phyloP scores from a whole-genome alignment of 2,888 invertebrate species.

The Ochropleura plecta region DNA sequence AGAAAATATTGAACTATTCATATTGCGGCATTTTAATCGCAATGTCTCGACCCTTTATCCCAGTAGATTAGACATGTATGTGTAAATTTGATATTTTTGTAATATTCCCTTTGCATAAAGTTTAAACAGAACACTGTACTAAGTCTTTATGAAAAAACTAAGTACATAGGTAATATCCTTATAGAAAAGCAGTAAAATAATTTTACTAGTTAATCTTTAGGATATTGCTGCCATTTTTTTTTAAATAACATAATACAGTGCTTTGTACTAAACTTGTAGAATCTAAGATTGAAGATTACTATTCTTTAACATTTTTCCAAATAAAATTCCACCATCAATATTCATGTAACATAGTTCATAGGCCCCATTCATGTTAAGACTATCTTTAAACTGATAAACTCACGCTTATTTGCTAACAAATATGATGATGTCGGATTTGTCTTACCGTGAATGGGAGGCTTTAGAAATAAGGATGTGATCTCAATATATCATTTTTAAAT shows the following conservation, averaged over 20 bases:
- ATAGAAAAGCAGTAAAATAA: slow-evolving; percentile 29
- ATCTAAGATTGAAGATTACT: slow-evolving; percentile 61
- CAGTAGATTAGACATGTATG: slow-evolving; percentile 53
- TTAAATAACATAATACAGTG: slow-evolving; percentile 33
- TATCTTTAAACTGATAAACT: background rate
- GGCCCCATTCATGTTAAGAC: slow-evolving; percentile 53
- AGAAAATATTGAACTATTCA: slow-evolving; percentile 48
- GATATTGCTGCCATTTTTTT: background rate
- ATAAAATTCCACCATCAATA: slow-evolving; percentile 58
- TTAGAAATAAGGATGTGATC: slow-evolving; percentile 79
- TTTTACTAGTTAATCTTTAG: slow-evolving; percentile 1
- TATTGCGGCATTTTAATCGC: slow-evolving; percentile 28
- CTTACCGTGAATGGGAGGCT: slow-evolving; percentile 51
- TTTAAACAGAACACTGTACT: slow-evolving; percentile 43
- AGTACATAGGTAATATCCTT: background rate
- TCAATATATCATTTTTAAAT: slow-evolving; percentile 77
- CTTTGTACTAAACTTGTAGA: slow-evolving; percentile 37
- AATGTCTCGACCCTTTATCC: slow-evolving; percentile 46
- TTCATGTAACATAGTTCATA: slow-evolving; percentile 54
- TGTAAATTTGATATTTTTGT: slow-evolving; percentile 67
- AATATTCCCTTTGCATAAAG: slow-evolving; percentile 52
- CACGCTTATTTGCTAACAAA: slow-evolving; percentile 8
- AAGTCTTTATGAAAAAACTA: background rate
- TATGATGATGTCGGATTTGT: slow-evolving; percentile 22
- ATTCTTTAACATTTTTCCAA: slow-evolving; percentile 59